Evolutionary conservation across 2,888 invertebrate species (phyloP).

Genomic region (Dioctria linearis): DNA sequence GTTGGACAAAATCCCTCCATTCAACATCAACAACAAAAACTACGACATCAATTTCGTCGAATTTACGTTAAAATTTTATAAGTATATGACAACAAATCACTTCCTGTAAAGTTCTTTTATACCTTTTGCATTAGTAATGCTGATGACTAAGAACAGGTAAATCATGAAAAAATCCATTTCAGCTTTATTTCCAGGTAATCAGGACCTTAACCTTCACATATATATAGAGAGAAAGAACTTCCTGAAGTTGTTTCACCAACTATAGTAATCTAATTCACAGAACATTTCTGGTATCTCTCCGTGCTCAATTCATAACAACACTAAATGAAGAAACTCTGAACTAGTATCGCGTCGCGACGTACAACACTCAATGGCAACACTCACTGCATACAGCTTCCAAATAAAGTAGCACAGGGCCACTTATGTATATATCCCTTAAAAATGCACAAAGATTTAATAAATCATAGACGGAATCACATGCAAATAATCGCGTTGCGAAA

Average conservation of each 20-base stretch:
- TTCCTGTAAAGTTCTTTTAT: constrained; percentile 24
- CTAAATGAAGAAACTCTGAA: neutral
- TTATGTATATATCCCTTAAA: constrained; percentile 15
- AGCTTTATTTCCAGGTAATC: neutral
- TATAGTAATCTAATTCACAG: constrained; percentile 20
- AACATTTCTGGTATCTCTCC: constrained; percentile 13
- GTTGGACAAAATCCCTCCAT: too few relatives aligned
- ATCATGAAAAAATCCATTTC: constrained; percentile 55
- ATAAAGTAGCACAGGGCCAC: constrained; percentile 17
- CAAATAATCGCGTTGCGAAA: constrained; percentile 33
- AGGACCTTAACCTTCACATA: constrained; percentile 3
- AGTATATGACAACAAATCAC: constrained; percentile 38
- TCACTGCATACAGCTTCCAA: constrained; percentile 40
- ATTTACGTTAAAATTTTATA: neutral
- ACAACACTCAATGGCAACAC: constrained; percentile 29
- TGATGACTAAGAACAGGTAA: constrained; percentile 44
- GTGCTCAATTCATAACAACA: constrained; percentile 41
- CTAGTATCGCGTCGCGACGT: neutral
- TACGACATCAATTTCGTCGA: neutral
- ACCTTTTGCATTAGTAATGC: constrained; percentile 53
- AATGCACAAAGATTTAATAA: constrained; percentile 23
- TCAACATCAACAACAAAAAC: too few relatives aligned
- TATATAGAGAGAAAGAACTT: neutral
- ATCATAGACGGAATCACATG: constrained; percentile 28
- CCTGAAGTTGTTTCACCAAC: neutral